Evolutionary conservation across 2,888 invertebrate genomes (phyloP), one percentile per base, ranked within the genome.

Genomic region (Carabus problematicus): DNA sequence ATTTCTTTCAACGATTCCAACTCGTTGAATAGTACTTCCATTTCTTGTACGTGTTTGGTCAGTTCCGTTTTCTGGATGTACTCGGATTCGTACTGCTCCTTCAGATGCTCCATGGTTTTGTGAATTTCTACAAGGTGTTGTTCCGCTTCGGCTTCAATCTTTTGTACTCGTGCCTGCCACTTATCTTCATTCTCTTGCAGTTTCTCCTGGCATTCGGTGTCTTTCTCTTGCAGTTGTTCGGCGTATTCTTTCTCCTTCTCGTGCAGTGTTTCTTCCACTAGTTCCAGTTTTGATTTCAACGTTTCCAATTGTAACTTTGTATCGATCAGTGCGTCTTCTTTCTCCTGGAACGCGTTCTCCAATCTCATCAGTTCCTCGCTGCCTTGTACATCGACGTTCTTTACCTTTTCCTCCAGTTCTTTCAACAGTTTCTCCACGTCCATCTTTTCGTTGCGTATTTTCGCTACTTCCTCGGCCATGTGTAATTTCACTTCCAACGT

Each of bases 51-150:
- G 41, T 83, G 82, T 70, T 84, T 83, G 49, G 87, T 85, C 52
- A 86, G 84, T 60, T 86, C 85, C 11, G 83, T 77, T 75, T 86
- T 86, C n/a, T 87, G 85, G 11, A 87, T 78, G 74, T 85, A 84
- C 42, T 86, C 85, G 16, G 82, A 82, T 67, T 86, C 85, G 70
- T 85, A 83, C 29, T 84, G 80, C 55, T 83, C 84, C 75, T 85
- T 81, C 56, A 85, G 73, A 70, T 70, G 79, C 70, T 73, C 77
- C 71, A 82, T 78, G 8, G 77, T 73, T 16, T 79, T 76, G n/a
- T 75, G 60, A 72, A 76, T 72, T 68, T 75, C 64, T 68, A 76
- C 71, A n/a, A 76, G 73, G 52, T 78, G 79, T 61, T 71, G 47
- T 56, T 76, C 74, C 4, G 74, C 74, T 40, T 73, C 73, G 12